Conservation (phyloP, 2,113 vertebrate genomes). For the Salvelinus fontinalis region DNA sequence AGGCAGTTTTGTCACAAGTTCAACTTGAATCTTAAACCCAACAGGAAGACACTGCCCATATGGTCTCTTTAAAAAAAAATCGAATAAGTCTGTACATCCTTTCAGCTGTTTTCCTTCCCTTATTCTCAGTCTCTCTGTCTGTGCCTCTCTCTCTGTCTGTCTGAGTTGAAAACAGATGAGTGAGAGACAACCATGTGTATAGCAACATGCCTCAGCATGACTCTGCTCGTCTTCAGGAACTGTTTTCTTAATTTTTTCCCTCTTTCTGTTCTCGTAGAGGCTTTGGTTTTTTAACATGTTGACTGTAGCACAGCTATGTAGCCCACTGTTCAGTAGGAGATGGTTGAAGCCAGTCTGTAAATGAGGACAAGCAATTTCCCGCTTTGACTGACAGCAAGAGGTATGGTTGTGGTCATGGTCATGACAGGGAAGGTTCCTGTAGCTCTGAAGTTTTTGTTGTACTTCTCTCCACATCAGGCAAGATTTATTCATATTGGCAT, state of each 20-base stretch:
- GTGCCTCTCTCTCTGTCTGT: background rate
- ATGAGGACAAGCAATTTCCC: slow-evolving; percentile 37
- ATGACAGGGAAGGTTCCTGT: slow-evolving; percentile 47
- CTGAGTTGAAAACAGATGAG: slow-evolving; percentile 10
- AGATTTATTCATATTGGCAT: background rate
- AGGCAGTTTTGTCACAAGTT: background rate
- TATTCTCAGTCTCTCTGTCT: slow-evolving; percentile 33
- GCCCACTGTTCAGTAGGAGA: slow-evolving; percentile 45
- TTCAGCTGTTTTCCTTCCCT: background rate
- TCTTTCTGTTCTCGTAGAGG: background rate
- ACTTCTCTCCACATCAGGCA: background rate
- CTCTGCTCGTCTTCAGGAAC: slow-evolving; percentile 35
- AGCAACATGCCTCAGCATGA: slow-evolving; percentile 69
- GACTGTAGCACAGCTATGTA: slow-evolving; percentile 5
- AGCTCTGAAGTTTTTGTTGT: slow-evolving; percentile 9
- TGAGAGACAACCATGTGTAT: slow-evolving; percentile 19
- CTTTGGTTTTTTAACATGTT: background rate
- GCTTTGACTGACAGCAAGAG: slow-evolving; percentile 30
- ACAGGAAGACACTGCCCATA: slow-evolving; percentile 35
- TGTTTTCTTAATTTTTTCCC: slow-evolving; percentile 35
- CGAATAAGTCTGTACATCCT: no score
- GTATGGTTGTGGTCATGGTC: background rate
- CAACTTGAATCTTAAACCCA: background rate
- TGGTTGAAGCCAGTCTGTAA: slow-evolving; percentile 35
- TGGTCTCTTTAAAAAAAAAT: background rate